Base-by-base conservation (phyloP, 2,113 vertebrate species). In the Chauna torquata region DNA sequence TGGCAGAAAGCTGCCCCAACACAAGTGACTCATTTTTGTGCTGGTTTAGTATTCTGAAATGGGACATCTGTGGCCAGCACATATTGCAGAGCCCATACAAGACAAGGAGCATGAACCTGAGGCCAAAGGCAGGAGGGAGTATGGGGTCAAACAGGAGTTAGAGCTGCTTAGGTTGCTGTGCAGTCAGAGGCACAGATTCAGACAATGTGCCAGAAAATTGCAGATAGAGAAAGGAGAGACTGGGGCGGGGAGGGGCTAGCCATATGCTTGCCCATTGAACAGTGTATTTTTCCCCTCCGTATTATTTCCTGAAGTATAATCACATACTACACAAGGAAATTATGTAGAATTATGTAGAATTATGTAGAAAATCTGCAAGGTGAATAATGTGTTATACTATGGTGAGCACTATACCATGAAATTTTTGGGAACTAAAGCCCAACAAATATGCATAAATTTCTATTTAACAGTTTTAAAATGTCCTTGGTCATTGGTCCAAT, bases 21-120 rank as follows among this genome's bases (percentile, higher is more conserved):
- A 28, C 1, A 16, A 47, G 9, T 0, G 0, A 22, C 14, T n/a
- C 1, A 12, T 47, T 91, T 38, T 52, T n/a, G 12, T 36, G 12
- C 20, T 22, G 17, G 38, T 45, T 76, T 23, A 38, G 10, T 34
- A 3, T n/a, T 76, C 74, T 68, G 61, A 50, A 76, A 59, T 0
- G 0, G 36, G 42, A 58, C 28, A 28, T 20, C 2, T 11, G 27
- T 19, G 6, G 32, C 54, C 32, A 76, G 40, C 23, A 45, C 30
- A 45, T 44, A n/a, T 7, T 17, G 42, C 32, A 45, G 40, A 45
- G 32, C 40, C 32, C 12, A 10, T 25, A 45, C 30, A 76, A 45
- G 40, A 54, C 27, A 16, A 13, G 24, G 32, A 58, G 30, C 32
- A 45, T 4, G 23, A 57, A 75, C 40, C 8, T 14, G 32, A 45